Conservation (phyloP, 2,797 vertebrate species). For the Onychomys torridus region DNA sequence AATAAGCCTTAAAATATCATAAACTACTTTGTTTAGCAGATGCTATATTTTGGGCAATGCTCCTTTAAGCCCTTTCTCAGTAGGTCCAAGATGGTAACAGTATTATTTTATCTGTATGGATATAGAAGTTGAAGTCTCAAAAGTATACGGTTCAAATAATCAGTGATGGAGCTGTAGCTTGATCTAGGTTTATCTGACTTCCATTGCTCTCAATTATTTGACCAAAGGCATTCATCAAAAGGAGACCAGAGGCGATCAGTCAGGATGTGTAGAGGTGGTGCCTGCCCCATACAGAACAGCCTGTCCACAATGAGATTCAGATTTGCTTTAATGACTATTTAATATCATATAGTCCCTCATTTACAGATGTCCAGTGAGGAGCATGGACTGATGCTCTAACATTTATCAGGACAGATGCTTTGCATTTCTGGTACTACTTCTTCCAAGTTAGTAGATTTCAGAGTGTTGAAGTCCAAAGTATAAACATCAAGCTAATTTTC, state of each 20-base stretch:
- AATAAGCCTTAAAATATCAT: neutral
- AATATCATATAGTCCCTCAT: neutral
- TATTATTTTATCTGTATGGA: neutral
- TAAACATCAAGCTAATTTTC: neutral
- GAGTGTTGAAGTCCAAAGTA: neutral
- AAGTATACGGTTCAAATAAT: neutral
- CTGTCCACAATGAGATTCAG: neutral
- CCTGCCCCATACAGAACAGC: neutral
- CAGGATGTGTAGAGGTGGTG: neutral
- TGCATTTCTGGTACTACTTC: slow-evolving; percentile 8
- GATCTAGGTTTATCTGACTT: neutral
- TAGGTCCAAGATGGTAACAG: neutral
- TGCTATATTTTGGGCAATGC: neutral
- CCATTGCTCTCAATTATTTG: neutral
- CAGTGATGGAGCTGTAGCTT: neutral
- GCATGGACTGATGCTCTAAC: neutral
- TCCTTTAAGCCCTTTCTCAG: neutral
- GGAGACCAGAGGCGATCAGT: neutral
- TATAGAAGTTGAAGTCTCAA: neutral
- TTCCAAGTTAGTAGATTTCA: neutral
- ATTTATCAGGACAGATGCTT: neutral
- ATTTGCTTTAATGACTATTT: neutral
- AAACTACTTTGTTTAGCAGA: neutral
- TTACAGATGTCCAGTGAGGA: neutral
- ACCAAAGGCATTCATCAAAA: neutral